Evolutionary conservation across 2,888 invertebrate genomes (phyloP).

Genomic region (Volucella bombylans): DNA sequence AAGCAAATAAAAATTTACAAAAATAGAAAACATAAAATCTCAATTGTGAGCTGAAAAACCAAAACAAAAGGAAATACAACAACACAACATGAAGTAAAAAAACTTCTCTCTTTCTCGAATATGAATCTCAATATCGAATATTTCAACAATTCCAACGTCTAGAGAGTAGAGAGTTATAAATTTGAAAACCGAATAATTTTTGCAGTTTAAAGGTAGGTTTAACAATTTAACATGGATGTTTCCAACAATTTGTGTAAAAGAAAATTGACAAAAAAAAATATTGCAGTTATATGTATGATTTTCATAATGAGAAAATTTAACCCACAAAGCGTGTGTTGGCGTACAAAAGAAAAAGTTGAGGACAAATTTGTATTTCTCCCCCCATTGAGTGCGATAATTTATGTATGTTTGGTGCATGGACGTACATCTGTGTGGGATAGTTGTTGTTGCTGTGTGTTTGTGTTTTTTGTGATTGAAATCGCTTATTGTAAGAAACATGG

Average conservation of each 20-base stretch:
- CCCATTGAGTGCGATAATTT: constrained; percentile 66
- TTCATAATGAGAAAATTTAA: constrained; percentile 7
- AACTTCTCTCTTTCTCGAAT: too few species aligned
- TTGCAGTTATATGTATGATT: neutral
- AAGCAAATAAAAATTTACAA: too few species aligned
- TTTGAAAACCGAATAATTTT: neutral
- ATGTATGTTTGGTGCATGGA: constrained; percentile 39
- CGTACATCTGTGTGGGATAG: constrained; percentile 28
- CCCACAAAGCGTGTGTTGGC: constrained; percentile 39
- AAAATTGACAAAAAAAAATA: neutral
- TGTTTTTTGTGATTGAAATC: neutral
- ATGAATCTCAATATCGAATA: too few species aligned
- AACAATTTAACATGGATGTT: neutral
- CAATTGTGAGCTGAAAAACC: too few species aligned
- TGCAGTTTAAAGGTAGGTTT: constrained; percentile 47
- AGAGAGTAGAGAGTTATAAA: too few species aligned
- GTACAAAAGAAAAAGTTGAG: constrained; percentile 55
- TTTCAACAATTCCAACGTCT: too few species aligned
- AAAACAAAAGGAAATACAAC: too few species aligned
- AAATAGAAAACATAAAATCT: too few species aligned
- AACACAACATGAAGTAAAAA: too few species aligned
- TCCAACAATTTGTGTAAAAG: neutral
- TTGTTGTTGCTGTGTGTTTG: neutral
- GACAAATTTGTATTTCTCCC: constrained; percentile 48
- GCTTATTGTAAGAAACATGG: constrained; percentile 67